Evolutionary conservation across 2,888 invertebrate genomes (phyloP).

Genomic region (Diaperis boleti): DNA sequence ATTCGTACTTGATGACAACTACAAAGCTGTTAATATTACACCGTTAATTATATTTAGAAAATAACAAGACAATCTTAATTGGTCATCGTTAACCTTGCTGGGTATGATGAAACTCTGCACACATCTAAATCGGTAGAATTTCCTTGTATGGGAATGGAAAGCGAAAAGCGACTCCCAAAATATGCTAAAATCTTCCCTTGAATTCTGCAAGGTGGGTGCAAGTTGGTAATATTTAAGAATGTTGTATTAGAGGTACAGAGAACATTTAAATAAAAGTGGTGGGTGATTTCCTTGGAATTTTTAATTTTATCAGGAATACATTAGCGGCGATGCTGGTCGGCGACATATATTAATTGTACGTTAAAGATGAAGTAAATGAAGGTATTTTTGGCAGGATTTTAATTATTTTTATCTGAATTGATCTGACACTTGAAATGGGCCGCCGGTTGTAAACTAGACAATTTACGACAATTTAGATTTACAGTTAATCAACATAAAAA

Average conservation of each 20-base stretch:
- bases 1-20: neutral
- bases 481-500: too few relatives aligned
- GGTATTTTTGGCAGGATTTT: too few relatives aligned
- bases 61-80: constrained; percentile 12
- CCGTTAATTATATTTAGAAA: constrained; percentile 3
- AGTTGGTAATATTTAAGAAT: constrained; percentile 20
- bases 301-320: constrained; percentile 24
- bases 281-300: constrained; percentile 38
- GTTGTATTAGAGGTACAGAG: constrained; percentile 17
- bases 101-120: neutral
- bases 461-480: too few relatives aligned
- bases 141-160: constrained; percentile 22
- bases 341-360: neutral
- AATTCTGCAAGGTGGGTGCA: neutral
- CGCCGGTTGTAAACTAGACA: too few relatives aligned
- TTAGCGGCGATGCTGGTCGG: neutral
- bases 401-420: too few relatives aligned
- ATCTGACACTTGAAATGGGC: too few relatives aligned
- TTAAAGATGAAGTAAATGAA: too few relatives aligned
- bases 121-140: constrained; percentile 1
- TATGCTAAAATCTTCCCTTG: constrained; percentile 22
- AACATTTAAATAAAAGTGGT: constrained; percentile 25
- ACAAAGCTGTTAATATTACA: neutral
- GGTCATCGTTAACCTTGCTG: neutral
- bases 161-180: constrained; percentile 24